Evolutionary conservation across 2,888 invertebrate species (phyloP), one percentile per base, ranked within the genome.

Genomic region (Monoplex corrugatus): DNA sequence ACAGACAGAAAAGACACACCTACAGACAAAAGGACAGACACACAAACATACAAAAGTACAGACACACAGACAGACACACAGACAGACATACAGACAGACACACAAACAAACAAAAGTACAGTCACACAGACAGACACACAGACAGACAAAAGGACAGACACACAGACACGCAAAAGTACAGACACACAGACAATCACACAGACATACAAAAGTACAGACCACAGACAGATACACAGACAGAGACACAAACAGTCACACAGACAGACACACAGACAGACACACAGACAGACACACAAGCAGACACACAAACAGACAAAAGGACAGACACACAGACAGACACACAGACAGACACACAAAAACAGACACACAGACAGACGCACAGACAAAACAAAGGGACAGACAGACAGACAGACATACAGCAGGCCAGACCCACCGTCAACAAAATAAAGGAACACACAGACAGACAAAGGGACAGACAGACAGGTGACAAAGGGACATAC

Each of bases 341-440:
- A 57, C 57, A 57, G 19, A 28, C 16, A 16, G 57, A 2, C 19
- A 16, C 16, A n/a, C 13, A 75, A 32, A 75, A 32, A 75, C n/a
- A 75, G 75, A 23, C n/a, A 75, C n/a, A 23, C n/a, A 75, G 75
- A 75, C 3, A 75, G 75, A 75, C n/a, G 32, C n/a, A 75, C 32
- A 75, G 75, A 75, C 3, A 75, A 32, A 75, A n/a, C n/a, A n/a
- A n/a, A 75, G 75, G 32, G 75, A 75, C 32, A 75, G 75, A 75
- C 3, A 75, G 75, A 75, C 32, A 75, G 75, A 75, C 3, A 75
- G 75, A 75, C 32, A 75, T 23, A 75, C n/a, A 5, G 28, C 23
- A 32, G 32, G 13, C 23, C 3, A 75, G 75, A 3, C 3, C 16
- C 19, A 57, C 3, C 16, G 57, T 23, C 3, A 57, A 10, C 16